Base-by-base conservation (phyloP, 2,888 invertebrate genomes). In the Spicauda simplicius region DNA sequence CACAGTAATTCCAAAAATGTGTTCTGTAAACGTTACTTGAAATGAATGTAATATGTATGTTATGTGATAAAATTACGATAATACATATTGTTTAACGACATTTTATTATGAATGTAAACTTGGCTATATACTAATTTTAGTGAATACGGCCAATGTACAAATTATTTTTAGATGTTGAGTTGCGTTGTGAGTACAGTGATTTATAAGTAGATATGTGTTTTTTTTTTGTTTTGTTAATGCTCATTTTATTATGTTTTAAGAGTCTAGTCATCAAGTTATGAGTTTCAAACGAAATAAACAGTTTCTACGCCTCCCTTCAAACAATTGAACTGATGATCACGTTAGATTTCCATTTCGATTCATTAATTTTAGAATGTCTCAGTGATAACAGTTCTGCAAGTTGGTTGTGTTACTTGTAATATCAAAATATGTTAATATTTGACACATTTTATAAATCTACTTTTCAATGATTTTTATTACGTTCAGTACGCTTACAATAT, bases 241-340 rank as follows among this genome's bases (percentile, higher is more conserved):
- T 92, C 92, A 92, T 90, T 88, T 87, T 88, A 83, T 86, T 90
- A 88, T 81, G 84, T 90, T 90, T 87, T 90, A 91, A 91, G 90
- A 91, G 89, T 92, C 92, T 92, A 92, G 92, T 92, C 92, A 92
- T 86, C 88, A 85, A 86, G 85, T 87, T 89, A 86, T 86, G 85
- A 83, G 82, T 87, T 86, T 85, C 86, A 86, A 86, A 82, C 80
- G 80, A 81, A 84, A 85, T 80, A 81, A 76, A 80, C 79, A 79
- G 79, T 80, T 79, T 77, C 71, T 73, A 75, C 76, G 78, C 77
- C 74, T 75, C 72, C 75, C 74, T 73, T 65, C 55, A 63, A 52
- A 65, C n/a, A 41, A 56, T 50, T 12, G 50, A 52, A 25, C 61
- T 56, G 53, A 60, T 50, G 56, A 62, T 62, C 45, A 12, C 20